These are phyloP conservation scores for Drosophila neotestacea DNA, from an alignment of 2,888 invertebrate genomes.

Conservation along the genomic window DNA sequence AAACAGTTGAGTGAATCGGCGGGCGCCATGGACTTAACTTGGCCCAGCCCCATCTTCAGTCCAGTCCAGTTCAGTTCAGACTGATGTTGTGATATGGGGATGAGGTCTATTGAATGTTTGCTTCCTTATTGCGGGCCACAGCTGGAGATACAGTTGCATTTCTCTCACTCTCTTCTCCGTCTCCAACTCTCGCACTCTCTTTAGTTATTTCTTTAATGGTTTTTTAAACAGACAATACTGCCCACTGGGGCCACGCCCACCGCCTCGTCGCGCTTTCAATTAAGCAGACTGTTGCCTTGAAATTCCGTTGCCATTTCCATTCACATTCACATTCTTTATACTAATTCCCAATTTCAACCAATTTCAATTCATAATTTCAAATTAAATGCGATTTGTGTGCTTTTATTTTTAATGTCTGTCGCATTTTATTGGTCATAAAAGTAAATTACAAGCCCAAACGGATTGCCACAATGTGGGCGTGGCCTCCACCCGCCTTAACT, in stretches of 20 bases:
- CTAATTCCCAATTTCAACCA: slow-evolving; percentile 12
- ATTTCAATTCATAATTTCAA: slow-evolving; percentile 59
- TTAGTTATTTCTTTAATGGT: slow-evolving; percentile 45
- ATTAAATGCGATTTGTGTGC: slow-evolving; percentile 50
- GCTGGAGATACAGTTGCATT: slow-evolving; percentile 33
- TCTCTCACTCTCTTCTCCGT: background rate
- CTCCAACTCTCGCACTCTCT: background rate
- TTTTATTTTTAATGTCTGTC: slow-evolving; percentile 35
- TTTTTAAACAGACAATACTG: slow-evolving; percentile 63
- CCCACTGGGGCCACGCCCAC: slow-evolving; percentile 44
- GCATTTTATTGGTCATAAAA: slow-evolving; percentile 65
- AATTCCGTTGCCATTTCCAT: slow-evolving; percentile 16
- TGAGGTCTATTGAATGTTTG: slow-evolving; percentile 19
- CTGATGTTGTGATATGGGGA: background rate
- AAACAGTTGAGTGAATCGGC: slow-evolving; percentile 78
- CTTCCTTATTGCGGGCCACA: slow-evolving; percentile 44
- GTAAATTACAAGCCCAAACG: slow-evolving; percentile 44
- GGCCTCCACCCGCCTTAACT: background rate
- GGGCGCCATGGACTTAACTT: slow-evolving; percentile 64
- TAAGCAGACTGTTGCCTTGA: slow-evolving; percentile 41
- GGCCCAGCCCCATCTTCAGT: slow-evolving; percentile 7
- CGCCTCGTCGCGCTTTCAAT: slow-evolving; percentile 39
- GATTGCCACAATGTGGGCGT: slow-evolving; percentile 24
- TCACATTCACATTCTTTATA: background rate
- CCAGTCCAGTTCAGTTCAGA: background rate